phyloP scores from a whole-genome alignment of 1,140 invertebrate genomes.

The Papilio dardanus region DNA sequence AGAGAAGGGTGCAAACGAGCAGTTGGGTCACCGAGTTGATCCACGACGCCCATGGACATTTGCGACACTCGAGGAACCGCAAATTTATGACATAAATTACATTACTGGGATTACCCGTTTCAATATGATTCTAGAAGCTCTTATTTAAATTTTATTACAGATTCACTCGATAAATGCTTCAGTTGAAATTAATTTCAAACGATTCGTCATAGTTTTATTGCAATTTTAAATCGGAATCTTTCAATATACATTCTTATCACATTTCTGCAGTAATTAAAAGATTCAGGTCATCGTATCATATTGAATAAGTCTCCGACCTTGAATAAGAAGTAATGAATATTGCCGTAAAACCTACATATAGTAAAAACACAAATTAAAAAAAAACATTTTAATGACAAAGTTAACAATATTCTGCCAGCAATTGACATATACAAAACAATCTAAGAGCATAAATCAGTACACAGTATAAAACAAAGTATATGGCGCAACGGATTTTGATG shows the following conservation, averaged over 20 bases:
- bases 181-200: neutral
- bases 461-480: too few species aligned
- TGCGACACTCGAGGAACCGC: too few species aligned
- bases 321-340: too few species aligned
- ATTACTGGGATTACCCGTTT: neutral
- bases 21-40: too few species aligned
- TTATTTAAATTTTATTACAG: slow-evolving; percentile 3
- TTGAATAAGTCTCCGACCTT: neutral
- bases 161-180: neutral
- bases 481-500: too few species aligned
- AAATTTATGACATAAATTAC: neutral
- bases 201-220: neutral
- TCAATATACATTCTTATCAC: neutral
- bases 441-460: too few species aligned
- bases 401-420: neutral
- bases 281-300: neutral
- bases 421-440: too few species aligned
- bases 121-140: neutral
- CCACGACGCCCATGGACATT: too few species aligned
- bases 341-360: too few species aligned
- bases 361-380: too few species aligned
- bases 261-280: neutral
- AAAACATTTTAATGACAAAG: too few species aligned
- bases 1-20: too few species aligned
- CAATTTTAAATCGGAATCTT: neutral